Conservation (phyloP, 2,888 invertebrate species). For the Torymus tubicola region DNA sequence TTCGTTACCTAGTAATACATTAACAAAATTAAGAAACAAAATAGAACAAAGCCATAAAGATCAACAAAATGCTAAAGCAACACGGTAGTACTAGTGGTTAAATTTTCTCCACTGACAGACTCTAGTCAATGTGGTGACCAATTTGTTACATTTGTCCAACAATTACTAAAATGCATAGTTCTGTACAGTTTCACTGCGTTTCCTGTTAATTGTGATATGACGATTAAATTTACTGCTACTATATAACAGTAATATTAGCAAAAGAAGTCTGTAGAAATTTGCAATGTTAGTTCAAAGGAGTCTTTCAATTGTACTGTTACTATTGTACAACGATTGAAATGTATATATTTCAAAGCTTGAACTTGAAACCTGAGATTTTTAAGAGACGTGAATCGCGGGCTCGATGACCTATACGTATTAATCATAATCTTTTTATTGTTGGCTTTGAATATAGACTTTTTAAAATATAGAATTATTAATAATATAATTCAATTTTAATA, state of each 20-base stretch:
- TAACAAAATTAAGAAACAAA: conserved; percentile 81
- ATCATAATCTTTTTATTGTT: conserved; percentile 32
- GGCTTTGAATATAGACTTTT: conserved; percentile 50
- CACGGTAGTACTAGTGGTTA: conserved; percentile 70
- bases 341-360: conserved; percentile 49
- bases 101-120: conserved; percentile 58
- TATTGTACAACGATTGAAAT: conserved; percentile 54
- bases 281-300: conserved; percentile 35
- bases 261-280: conserved; percentile 32
- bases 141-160: conserved; percentile 38
- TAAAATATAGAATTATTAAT: conserved; percentile 33
- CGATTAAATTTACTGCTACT: conserved; percentile 46
- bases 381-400: conserved; percentile 60
- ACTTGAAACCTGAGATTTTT: conserved; percentile 38
- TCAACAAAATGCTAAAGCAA: conserved; percentile 72
- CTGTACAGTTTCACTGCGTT: conserved; percentile 48
- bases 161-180: conserved; percentile 46
- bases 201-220: conserved; percentile 55
- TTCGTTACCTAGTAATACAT: conserved; percentile 83
- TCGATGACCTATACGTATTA: conserved; percentile 58
- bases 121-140: conserved; percentile 68
- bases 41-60: conserved; percentile 79
- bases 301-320: conserved; percentile 52
- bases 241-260: conserved; percentile 40
- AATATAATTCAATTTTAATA: conserved; percentile 48